phyloP scores from a whole-genome alignment of 2,888 invertebrate species.

The Agonum fuliginosum region DNA sequence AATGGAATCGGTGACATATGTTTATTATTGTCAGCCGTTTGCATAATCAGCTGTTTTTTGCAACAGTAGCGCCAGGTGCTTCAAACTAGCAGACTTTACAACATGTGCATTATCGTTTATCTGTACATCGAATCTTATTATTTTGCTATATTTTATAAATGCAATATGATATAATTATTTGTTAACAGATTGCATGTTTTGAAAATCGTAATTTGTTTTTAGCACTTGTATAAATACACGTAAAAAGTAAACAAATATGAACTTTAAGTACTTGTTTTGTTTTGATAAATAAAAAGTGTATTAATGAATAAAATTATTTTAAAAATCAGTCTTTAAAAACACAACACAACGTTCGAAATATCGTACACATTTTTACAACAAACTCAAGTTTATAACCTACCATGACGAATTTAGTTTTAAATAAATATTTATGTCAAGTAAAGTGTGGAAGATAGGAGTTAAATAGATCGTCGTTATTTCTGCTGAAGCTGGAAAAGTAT shows the following conservation, averaged over 20 bases:
- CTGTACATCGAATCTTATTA: constrained; percentile 2
- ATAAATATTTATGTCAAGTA: constrained; percentile 34
- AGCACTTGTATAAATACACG: not conserved
- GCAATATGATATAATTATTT: constrained; percentile 27
- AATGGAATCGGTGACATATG: constrained; percentile 33
- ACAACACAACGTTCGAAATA: constrained; percentile 1
- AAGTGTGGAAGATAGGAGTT: constrained; percentile 22
- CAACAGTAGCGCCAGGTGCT: constrained; percentile 43
- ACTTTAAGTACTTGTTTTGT: not conserved
- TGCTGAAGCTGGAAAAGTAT: constrained; percentile 25
- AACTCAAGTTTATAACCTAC: not conserved
- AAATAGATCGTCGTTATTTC: constrained; percentile 35
- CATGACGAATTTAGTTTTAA: constrained; percentile 2
- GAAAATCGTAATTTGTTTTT: constrained; percentile 2
- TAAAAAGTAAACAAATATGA: constrained; percentile 27
- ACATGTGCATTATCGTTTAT: constrained; percentile 16
- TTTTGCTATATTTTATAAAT: not conserved
- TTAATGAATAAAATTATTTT: too few relatives aligned
- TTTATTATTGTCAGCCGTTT: constrained; percentile 53
- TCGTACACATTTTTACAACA: not conserved
- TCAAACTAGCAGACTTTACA: constrained; percentile 5
- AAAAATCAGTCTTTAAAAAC: too few relatives aligned
- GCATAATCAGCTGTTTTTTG: constrained; percentile 55
- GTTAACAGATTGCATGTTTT: not conserved
- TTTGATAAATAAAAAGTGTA: too few relatives aligned